Evolutionary conservation across 2,113 vertebrate genomes (phyloP).

Genomic region (Sorex araneus): DNA sequence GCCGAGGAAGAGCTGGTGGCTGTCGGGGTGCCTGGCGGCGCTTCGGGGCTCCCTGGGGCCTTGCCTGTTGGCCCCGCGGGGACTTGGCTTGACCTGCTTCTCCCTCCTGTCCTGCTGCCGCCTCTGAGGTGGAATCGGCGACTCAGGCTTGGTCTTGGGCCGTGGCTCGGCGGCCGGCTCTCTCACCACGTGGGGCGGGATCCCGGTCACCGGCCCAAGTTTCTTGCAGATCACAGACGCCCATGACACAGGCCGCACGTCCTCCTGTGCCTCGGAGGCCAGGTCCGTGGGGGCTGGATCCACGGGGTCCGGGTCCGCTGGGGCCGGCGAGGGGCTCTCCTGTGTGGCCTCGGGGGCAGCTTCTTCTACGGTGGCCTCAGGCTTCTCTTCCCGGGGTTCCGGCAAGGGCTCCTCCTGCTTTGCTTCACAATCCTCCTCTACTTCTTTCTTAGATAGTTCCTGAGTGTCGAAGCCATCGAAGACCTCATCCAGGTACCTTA

Average conservation of each 20-base stretch:
- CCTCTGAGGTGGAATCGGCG: conserved; percentile 94
- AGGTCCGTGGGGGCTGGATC: conserved; percentile 90
- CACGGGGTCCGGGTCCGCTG: no score
- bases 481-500: conserved; percentile 98
- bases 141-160: conserved; percentile 94
- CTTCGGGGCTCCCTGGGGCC: conserved; percentile 93
- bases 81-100: conserved; percentile 92
- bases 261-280: conserved; percentile 92
- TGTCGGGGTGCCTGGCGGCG: conserved; percentile 93
- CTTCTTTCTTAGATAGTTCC: conserved; percentile 97
- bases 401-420: conserved; percentile 90
- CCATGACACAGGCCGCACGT: conserved; percentile 96
- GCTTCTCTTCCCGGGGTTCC: conserved; percentile 90
- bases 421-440: conserved; percentile 94
- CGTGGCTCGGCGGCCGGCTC: conserved; percentile 94
- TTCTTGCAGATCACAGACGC: conserved; percentile 99
- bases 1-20: conserved; percentile 98
- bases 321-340: conserved; percentile 88
- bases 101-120: conserved; percentile 97
- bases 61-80: conserved; percentile 94
- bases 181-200: conserved; percentile 97
- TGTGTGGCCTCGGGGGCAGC: conserved; percentile 88
- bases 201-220: conserved; percentile 96
- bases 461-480: conserved; percentile 95
- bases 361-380: conserved; percentile 88